Evolutionary conservation across 1,140 invertebrate genomes (phyloP).

Genomic region (Helicoverpa zea): DNA sequence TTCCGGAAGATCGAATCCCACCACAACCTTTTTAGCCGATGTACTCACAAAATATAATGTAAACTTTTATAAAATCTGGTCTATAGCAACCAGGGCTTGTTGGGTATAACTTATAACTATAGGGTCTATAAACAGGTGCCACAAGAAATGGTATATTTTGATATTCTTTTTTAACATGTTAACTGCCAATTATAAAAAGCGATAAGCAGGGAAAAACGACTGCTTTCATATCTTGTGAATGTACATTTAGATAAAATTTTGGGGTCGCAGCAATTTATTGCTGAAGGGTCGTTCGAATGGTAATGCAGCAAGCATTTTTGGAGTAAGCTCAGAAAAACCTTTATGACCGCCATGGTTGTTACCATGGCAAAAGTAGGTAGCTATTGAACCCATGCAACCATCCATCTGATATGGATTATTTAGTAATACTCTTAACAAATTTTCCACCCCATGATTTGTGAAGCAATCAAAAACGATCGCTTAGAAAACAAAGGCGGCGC

Average conservation of each 20-base stretch:
- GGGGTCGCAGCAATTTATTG: slow-evolving; percentile 46
- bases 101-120: too few species aligned
- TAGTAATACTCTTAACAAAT: neutral
- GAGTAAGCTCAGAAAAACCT: slow-evolving; percentile 21
- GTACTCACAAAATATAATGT: neutral
- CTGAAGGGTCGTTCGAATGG: slow-evolving; percentile 35
- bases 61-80: neutral
- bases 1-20: slow-evolving; percentile 60
- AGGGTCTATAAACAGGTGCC: too few species aligned
- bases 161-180: slow-evolving; percentile 34
- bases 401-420: slow-evolving; percentile 20
- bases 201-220: slow-evolving; percentile 48
- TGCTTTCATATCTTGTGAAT: slow-evolving; percentile 54
- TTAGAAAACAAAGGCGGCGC: slow-evolving; percentile 21
- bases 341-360: neutral
- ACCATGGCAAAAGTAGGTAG: too few species aligned
- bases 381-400: neutral
- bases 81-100: neutral
- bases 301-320: slow-evolving; percentile 12
- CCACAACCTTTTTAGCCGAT: slow-evolving; percentile 45
- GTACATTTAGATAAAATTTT: slow-evolving; percentile 54
- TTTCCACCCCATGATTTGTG: slow-evolving; percentile 13
- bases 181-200: slow-evolving; percentile 49
- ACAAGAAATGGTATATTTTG: neutral
- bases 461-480: slow-evolving; percentile 30